Percentiles rank a stretch among this genome's conserved stretches.
phyloP scores from a whole-genome alignment of 2,797 vertebrate species.

The Diplodus sargus region DNA sequence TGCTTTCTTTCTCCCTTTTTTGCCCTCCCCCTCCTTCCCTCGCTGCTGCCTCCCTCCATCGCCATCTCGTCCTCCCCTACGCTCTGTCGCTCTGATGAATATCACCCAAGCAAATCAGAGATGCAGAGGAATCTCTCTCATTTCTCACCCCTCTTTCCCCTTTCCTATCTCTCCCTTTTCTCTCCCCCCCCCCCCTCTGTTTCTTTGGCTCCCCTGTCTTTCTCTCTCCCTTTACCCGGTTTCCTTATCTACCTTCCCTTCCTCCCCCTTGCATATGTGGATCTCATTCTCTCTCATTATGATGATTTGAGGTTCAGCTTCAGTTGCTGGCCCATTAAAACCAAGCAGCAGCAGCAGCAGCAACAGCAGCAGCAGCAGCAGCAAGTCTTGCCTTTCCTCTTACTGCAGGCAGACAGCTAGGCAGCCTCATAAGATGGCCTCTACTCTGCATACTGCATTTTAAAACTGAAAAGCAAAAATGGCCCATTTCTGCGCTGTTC shows the following conservation, averaged over 20 bases:
- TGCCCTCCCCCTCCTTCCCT: conserved; percentile 20
- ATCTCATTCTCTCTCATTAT: conserved; percentile 82
- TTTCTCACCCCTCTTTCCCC: conserved; percentile 52
- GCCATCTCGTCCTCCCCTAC: conserved; percentile 65
- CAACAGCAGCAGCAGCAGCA: conserved; percentile 57
- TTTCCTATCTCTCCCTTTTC: conserved; percentile 44
- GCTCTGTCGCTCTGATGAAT: conserved; percentile 80
- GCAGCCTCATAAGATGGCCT: conserved; percentile 75
- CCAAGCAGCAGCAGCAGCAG: conserved; percentile 64
- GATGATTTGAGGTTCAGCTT: conserved; percentile 82
- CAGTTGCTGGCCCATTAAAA: conserved; percentile 82
- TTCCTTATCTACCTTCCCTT: conserved; percentile 59
- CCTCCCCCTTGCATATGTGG: conserved; percentile 65
- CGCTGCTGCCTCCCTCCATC: conserved; percentile 61
- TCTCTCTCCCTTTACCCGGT: conserved; percentile 30
- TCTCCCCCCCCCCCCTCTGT: conserved; percentile 34
- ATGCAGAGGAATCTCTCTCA: conserved; percentile 73
- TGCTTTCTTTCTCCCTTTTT: conserved; percentile 54
- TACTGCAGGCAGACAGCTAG: conserved; percentile 64
- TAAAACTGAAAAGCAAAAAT: conserved; percentile 54
- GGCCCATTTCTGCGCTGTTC: conserved; percentile 22
- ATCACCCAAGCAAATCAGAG: conserved; percentile 79
- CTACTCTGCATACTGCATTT: conserved; percentile 71
- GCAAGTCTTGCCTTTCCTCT: conserved; percentile 57
- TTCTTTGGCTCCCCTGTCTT: conserved; percentile 28